Evolutionary conservation across 2,113 vertebrate species (phyloP).

Genomic region (Nettapus auritus): DNA sequence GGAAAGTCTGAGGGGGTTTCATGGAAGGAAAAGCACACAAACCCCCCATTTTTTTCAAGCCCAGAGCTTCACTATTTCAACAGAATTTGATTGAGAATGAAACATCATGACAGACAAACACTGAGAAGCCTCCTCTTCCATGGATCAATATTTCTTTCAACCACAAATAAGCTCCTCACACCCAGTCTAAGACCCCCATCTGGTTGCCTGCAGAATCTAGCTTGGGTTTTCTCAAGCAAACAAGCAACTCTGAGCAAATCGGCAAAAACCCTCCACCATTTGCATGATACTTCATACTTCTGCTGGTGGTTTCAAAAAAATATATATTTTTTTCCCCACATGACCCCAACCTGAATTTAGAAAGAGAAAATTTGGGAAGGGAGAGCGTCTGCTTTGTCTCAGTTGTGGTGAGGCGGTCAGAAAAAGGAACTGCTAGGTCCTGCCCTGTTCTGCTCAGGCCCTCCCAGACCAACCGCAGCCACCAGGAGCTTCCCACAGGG

Average conservation of each 20-base stretch:
- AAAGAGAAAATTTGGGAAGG: constrained; percentile 61
- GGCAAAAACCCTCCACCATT: neutral
- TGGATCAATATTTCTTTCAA: neutral
- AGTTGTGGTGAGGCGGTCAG: neutral
- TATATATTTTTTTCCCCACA: neutral
- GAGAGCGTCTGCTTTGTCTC: constrained; percentile 2
- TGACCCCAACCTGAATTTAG: constrained; percentile 53
- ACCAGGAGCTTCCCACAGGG: rapidly evolving
- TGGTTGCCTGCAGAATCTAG: neutral
- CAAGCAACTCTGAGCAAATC: neutral
- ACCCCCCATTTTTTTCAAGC: neutral
- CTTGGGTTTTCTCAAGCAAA: neutral
- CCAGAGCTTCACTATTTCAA: neutral
- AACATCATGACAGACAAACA: neutral
- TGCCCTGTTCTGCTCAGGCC: neutral
- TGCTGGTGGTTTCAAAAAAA: rapidly evolving
- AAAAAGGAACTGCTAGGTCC: constrained; percentile 48
- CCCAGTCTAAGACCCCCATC: neutral
- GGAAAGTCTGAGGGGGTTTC: neutral
- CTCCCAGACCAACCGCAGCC: neutral
- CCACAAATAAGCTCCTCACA: neutral
- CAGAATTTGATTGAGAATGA: neutral
- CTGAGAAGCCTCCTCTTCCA: neutral
- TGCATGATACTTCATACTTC: neutral
- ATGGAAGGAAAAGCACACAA: neutral